phyloP scores from a whole-genome alignment of 2,113 vertebrate genomes.

The Apteryx mantelli region DNA sequence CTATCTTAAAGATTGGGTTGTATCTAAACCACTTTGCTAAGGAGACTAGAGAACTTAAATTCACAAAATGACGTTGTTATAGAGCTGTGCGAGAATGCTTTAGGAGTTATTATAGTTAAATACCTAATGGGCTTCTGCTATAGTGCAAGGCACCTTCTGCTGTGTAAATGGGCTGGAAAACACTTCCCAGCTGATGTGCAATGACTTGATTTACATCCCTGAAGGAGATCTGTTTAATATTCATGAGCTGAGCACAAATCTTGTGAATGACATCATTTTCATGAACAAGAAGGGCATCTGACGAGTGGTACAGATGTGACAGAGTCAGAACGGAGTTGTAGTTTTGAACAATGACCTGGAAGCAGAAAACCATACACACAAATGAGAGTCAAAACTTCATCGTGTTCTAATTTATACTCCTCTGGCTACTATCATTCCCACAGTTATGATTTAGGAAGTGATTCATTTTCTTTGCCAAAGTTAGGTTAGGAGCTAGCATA shows the following conservation, averaged over 20 bases:
- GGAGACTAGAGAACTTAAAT: background rate
- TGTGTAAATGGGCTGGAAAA: slow-evolving; percentile 88
- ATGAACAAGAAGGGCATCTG: slow-evolving; percentile 93
- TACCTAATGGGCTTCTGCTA: slow-evolving; percentile 90
- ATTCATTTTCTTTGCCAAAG: background rate
- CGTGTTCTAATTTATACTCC: background rate
- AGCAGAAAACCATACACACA: background rate
- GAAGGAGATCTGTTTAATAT: slow-evolving; percentile 93
- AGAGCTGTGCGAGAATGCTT: background rate
- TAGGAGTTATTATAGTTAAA: background rate
- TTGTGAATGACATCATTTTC: slow-evolving; percentile 92
- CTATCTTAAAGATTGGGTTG: background rate
- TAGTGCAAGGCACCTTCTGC: slow-evolving; percentile 71
- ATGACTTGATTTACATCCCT: slow-evolving; percentile 89
- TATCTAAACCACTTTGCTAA: background rate
- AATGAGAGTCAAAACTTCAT: background rate
- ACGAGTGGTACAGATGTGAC: slow-evolving; percentile 89
- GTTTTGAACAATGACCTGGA: slow-evolving; percentile 96
- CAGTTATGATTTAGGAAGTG: background rate
- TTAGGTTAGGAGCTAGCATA: background rate
- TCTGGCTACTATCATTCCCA: background rate
- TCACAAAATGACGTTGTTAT: background rate
- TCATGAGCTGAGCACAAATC: slow-evolving; percentile 90
- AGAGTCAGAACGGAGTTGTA: slow-evolving; percentile 95
- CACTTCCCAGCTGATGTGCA: slow-evolving; percentile 90